Conservation (phyloP, 2,888 invertebrate genomes). For the Drosophila stalkeri region DNA sequence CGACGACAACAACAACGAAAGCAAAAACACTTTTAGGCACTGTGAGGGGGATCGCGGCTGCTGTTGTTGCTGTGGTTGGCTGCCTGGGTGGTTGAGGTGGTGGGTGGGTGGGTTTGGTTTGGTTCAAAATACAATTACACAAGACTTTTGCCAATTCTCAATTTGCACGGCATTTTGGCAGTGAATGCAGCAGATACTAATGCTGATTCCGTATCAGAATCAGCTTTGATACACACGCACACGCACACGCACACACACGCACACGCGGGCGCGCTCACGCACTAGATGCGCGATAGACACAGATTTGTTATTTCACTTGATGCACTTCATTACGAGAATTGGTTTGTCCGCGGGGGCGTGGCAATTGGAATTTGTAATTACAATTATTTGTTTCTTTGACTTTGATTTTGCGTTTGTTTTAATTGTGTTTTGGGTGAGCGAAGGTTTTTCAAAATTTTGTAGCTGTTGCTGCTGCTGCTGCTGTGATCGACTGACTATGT, state of each 20-base stretch:
- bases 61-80: neutral
- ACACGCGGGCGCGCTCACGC: constrained; percentile 17
- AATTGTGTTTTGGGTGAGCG: constrained; percentile 37
- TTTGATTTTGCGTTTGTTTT: constrained; percentile 44
- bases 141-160: constrained; percentile 43
- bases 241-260: constrained; percentile 11
- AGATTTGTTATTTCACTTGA: constrained; percentile 27
- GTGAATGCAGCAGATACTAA: constrained; percentile 39
- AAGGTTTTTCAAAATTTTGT: constrained; percentile 49
- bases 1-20: constrained; percentile 20
- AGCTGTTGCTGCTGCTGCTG: constrained; percentile 27
- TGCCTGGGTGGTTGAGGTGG: constrained; percentile 18
- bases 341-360: constrained; percentile 16
- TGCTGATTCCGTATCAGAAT: constrained; percentile 23
- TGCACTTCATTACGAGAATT: constrained; percentile 32
- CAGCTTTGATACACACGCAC: constrained; percentile 14
- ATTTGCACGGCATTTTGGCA: constrained; percentile 56
- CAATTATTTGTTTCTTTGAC: constrained; percentile 54
- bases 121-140: constrained; percentile 49
- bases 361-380: constrained; percentile 19
- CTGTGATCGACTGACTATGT: constrained; percentile 56
- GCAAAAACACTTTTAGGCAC: constrained; percentile 45
- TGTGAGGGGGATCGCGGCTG: constrained; percentile 13
- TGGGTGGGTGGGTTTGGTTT: constrained; percentile 18
- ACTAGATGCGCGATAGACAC: constrained; percentile 13